Evolutionary conservation across 2,797 vertebrate species (phyloP).

Genomic region (Halcyon badia): DNA sequence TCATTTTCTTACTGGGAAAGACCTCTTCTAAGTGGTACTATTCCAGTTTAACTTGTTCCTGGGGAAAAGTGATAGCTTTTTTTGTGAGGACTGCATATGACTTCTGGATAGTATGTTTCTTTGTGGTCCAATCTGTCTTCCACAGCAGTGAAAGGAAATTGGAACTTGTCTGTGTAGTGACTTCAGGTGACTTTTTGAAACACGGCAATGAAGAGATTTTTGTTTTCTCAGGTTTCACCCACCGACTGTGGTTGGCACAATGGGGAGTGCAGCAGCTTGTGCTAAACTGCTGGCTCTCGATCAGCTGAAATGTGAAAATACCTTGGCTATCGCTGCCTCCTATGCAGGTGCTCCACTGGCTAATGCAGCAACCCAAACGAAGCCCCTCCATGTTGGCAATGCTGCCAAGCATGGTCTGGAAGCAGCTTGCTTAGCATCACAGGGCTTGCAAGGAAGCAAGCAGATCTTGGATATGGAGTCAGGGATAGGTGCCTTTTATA

Average conservation of each 20-base stretch:
- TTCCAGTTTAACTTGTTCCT: not conserved
- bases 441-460: slow-evolving; percentile 90
- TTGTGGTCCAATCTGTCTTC: not conserved
- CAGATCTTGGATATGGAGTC: slow-evolving; percentile 85
- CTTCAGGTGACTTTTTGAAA: not conserved
- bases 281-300: slow-evolving; percentile 89
- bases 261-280: slow-evolving; percentile 92
- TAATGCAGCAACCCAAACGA: slow-evolving; percentile 93
- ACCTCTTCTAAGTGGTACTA: not conserved
- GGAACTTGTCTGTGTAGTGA: not conserved
- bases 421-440: slow-evolving; percentile 86
- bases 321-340: slow-evolving; percentile 92
- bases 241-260: slow-evolving; percentile 91
- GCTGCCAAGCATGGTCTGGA: slow-evolving; percentile 90
- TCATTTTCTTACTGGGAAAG: not conserved
- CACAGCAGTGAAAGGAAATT: not conserved
- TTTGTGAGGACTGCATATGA: rapidly evolving
- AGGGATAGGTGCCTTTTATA: slow-evolving; percentile 91
- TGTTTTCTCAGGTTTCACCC: slow-evolving; percentile 90
- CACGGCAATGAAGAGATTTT: not conserved
- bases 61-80: not conserved
- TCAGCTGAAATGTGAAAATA: slow-evolving; percentile 81
- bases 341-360: slow-evolving; percentile 92
- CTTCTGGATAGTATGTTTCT: not conserved
- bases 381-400: slow-evolving; percentile 92